Conservation (phyloP, 2,113 vertebrate genomes). For the Tinamus guttatus region DNA sequence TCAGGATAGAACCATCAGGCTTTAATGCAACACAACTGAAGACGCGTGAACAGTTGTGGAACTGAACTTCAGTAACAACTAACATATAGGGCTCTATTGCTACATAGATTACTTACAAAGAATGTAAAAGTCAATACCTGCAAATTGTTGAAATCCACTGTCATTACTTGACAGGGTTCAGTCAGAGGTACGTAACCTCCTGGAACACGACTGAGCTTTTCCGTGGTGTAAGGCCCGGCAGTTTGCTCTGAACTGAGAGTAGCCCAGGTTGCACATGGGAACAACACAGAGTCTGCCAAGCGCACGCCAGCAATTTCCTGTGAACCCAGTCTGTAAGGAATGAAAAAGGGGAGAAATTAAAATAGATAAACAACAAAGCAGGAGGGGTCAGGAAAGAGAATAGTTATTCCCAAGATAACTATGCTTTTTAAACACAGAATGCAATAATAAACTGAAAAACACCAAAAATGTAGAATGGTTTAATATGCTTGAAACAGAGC, state of each 20-base stretch:
- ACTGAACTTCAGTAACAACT: fast-evolving
- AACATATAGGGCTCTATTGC: background rate
- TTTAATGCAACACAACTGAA: background rate
- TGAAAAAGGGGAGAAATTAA: background rate
- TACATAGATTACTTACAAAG: background rate
- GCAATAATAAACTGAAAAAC: background rate
- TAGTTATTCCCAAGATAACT: background rate
- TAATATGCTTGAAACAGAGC: background rate
- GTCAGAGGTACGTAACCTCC: constrained; percentile 90
- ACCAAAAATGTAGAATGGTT: background rate
- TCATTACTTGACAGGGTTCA: constrained; percentile 87
- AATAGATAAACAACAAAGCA: background rate
- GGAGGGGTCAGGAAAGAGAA: background rate
- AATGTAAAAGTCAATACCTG: constrained; percentile 77
- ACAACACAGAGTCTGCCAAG: constrained; percentile 80
- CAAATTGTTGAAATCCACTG: constrained; percentile 90
- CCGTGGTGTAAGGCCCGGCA: constrained; percentile 93
- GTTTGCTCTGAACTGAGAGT: constrained; percentile 83
- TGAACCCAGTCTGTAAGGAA: constrained; percentile 78
- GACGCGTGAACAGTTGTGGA: background rate
- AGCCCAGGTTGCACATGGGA: constrained; percentile 86
- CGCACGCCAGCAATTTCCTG: constrained; percentile 84
- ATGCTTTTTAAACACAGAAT: background rate
- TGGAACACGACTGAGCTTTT: constrained; percentile 90
- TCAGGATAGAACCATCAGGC: background rate